phyloP scores from a whole-genome alignment of 2,113 vertebrate species.

The Saccopteryx leptura region DNA sequence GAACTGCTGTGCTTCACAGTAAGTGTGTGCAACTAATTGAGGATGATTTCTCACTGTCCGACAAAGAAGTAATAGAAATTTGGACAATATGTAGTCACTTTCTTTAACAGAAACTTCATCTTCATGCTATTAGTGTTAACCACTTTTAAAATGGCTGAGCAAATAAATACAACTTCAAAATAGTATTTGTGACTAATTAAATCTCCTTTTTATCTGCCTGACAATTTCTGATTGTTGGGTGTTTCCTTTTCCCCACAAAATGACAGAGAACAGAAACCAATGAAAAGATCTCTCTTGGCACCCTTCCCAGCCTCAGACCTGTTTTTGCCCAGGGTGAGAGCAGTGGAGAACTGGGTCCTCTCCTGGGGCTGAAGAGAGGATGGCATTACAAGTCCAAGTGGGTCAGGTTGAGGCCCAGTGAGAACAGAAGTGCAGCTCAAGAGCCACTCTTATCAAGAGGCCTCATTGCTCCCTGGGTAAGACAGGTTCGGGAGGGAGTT shows the following conservation, averaged over 20 bases:
- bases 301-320: conserved; percentile 36
- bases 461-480: background rate
- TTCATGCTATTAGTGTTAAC: conserved; percentile 54
- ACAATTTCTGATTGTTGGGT: conserved; percentile 43
- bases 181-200: conserved; percentile 56
- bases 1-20: background rate
- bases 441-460: background rate
- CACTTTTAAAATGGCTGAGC: conserved; percentile 58
- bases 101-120: conserved; percentile 56
- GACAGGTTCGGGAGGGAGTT: background rate
- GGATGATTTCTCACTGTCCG: background rate
- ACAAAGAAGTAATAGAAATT: conserved; percentile 61
- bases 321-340: background rate
- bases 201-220: conserved; percentile 51
- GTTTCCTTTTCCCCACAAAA: background rate
- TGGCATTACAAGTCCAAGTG: background rate
- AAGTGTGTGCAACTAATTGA: conserved; percentile 24
- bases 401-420: background rate
- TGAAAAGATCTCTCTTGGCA: background rate
- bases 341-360: background rate
- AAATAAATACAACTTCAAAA: conserved; percentile 62
- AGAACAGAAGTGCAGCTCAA: background rate
- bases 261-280: conserved; percentile 11
- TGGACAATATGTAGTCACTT: conserved; percentile 45
- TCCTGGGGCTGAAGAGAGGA: background rate